Evolutionary conservation across 1,140 invertebrate species (phyloP), one percentile per base, ranked within the genome.

Genomic region (Brachionus paranguensis): DNA sequence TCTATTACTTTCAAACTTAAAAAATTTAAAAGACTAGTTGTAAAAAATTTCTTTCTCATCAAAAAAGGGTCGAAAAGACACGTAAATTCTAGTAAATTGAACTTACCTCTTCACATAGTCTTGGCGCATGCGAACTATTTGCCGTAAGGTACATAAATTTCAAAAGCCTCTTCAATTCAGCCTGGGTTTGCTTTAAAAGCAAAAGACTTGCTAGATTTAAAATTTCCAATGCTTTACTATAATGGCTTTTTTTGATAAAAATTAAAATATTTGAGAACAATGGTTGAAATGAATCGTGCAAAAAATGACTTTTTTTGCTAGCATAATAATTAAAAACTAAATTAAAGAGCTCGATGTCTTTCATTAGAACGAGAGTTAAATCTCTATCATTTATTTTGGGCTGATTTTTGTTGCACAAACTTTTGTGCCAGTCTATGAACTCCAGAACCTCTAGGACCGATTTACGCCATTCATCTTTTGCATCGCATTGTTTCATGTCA

Each of bases 201-300:
- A 81, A 27, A 10, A 81, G 43, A 45, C 50, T 81, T 14, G 50
- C 78, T 2, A 81, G 14, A n/a, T 81, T 81, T 24, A 81, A 27
- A 24, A 68, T 81, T 33, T 81, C 78, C 41, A 81, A 47, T 41
- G 78, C 78, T 68, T 68, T 60, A n/a, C 33, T 81, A 37, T 81
- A 81, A 20, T 64, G 78, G 43, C 53, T 68, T 64, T 81, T 81
- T 68, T 68, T 81, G 12, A 81, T 81, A 60, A 81, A 45, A 24
- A 47, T 64, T 2, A 81, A 37, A 81, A 81, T 64, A 27, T 81
- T 81, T 1, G 37, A 6, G 33, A 81, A 81, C 29, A 81, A 45
- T 29, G 78, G 78, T n/a, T 81, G 53, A 37, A 64, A 81, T 1
- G 78, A 60, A 43, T 81, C 78, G 53, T 81, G 33, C 11, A 81